Base-by-base conservation (phyloP, 1,140 invertebrate genomes). In the Eciton burchellii region DNA sequence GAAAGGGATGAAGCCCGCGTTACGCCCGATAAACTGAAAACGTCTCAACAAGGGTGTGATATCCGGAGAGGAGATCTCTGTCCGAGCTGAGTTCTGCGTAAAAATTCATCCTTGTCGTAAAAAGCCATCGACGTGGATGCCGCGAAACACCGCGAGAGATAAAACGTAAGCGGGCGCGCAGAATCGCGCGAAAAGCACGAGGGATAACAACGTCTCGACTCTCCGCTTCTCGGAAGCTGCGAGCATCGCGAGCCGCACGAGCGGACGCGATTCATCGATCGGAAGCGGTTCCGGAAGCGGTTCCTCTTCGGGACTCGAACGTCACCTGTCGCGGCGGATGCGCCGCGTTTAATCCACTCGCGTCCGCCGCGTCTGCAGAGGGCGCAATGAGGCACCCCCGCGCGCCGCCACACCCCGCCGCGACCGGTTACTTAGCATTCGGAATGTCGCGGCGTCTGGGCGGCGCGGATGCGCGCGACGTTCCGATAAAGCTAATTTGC, bases 371-470 rank as follows among this genome's bases (percentile, higher is more conserved):
- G 43, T 70, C 26, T 29, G 29, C 19, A 9, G 54, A 9, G 24
- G 63, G 71, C 57, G 83, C 62, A 86, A 85, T 86, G 85, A 82
- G 43, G 26, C 70, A 14, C 6, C 54, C 54, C 52, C 29, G 29
- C 45, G 41, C 35, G 21, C 59, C 49, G 62, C 4, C 26, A 54
- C 14, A 63, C n/a, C 56, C 49, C 35, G 59, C 29, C n/a, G 57
- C 81, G 52, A 73, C 68, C 81, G 74, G 81, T 85, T 86, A 81
- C 52, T 74, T 85, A 82, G 56, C 71, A 43, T 71, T 65, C 77
- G 66, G 35, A 82, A 85, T 65, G 71, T 76, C 81, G 54, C 29
- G 19, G 24, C 62, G 21, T 19, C 12, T 54, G 62, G 72, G 62
- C 57, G 57, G 57, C 72, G 72, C 72, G 57, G 47, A 49, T 74